Percentiles rank a stretch among this genome's conserved stretches.
Evolutionary conservation across 2,113 vertebrate species (phyloP).

Genomic region (Dromiciops gliroides): DNA sequence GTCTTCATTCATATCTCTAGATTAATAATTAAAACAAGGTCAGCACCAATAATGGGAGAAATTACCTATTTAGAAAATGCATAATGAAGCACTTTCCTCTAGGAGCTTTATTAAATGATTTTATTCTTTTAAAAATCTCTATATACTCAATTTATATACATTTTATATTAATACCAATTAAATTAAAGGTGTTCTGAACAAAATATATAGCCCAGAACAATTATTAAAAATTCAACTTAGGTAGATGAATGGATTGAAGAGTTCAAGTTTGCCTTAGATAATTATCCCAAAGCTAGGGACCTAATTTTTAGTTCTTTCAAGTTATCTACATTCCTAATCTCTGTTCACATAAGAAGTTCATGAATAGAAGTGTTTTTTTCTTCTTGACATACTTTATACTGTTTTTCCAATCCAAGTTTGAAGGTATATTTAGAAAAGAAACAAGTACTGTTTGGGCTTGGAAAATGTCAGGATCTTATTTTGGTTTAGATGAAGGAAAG

Average conservation of each 20-base stretch:
- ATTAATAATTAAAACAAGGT: constrained; percentile 79
- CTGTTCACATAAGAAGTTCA: neutral
- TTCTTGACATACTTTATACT: neutral
- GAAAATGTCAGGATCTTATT: constrained; percentile 9
- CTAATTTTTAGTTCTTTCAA: neutral
- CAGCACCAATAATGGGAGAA: constrained; percentile 71
- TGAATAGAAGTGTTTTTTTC: neutral
- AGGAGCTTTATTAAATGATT: constrained; percentile 38
- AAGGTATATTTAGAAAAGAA: constrained; percentile 14
- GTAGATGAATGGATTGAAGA: neutral
- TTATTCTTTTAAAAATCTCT: constrained; percentile 42
- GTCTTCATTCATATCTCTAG: neutral
- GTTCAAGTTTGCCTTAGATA: constrained; percentile 25
- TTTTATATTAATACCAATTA: constrained; percentile 46
- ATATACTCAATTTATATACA: neutral
- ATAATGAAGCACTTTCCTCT: constrained; percentile 57
- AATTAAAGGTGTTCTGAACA: constrained; percentile 1
- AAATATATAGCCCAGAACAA: constrained; percentile 22
- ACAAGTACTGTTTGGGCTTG: neutral
- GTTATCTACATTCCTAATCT: neutral
- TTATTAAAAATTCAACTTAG: constrained; percentile 26
- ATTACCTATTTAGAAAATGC: constrained; percentile 68
- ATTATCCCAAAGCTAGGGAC: constrained; percentile 7
- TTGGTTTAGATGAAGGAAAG: neutral
- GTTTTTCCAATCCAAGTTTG: neutral